These are phyloP conservation scores for Melitaea athalia DNA, from an alignment of 2,888 invertebrate genomes.

Conservation along the genomic window DNA sequence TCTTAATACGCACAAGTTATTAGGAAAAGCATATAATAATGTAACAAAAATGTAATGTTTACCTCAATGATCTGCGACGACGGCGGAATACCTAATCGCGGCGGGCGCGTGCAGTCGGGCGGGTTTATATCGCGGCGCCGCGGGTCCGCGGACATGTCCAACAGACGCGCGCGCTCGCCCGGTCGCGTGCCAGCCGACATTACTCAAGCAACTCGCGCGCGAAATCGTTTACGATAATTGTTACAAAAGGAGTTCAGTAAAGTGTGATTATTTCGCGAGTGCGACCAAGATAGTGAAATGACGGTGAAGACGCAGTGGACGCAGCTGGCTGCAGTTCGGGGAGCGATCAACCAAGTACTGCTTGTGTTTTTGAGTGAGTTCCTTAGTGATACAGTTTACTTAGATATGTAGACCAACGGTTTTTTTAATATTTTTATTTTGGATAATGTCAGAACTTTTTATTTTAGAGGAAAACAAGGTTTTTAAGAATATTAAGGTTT, in stretches of 20 bases:
- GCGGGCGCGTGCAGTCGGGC: not conserved
- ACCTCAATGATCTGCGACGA: not conserved
- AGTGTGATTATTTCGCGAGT: too few species aligned
- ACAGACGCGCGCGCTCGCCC: not conserved
- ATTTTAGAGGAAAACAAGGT: too few species aligned
- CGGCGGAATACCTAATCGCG: not conserved
- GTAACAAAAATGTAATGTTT: not conserved
- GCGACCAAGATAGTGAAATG: conserved; percentile 4
- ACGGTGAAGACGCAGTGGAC: conserved; percentile 12
- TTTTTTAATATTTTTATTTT: not conserved
- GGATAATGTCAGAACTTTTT: too few species aligned
- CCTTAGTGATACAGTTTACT: not conserved
- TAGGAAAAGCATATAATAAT: not conserved
- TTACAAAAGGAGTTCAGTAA: not conserved
- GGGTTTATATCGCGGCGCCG: not conserved
- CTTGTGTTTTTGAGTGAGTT: conserved; percentile 50
- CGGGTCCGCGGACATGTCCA: too few species aligned
- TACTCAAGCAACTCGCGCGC: too few species aligned
- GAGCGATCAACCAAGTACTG: conserved; percentile 42
- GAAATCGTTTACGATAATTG: too few species aligned
- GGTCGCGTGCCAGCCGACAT: too few species aligned
- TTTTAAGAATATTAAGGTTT: too few species aligned
- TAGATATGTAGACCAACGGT: not conserved
- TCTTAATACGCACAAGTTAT: not conserved
- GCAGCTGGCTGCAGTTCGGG: conserved; percentile 32